phyloP scores from a whole-genome alignment of 92 coral and sea anemone species.

The Micromussa lordhowensis region DNA sequence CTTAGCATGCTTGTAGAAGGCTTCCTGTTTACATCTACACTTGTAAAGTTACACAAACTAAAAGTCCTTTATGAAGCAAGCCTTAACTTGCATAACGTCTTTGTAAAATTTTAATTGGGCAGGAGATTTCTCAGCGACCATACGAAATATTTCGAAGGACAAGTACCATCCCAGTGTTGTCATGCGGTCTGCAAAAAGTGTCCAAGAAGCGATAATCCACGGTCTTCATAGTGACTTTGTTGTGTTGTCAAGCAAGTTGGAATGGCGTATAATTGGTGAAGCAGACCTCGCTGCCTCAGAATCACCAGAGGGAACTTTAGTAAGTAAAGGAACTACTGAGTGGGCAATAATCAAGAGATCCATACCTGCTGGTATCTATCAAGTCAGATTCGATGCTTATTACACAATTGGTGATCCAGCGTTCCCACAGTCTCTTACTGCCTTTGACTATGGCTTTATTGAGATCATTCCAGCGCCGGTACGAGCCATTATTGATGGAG shows the following conservation, averaged over 20 bases:
- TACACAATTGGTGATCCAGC: conserved; percentile 8
- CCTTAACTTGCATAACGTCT: background rate
- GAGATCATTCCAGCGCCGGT: conserved; percentile 46
- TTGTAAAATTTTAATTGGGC: background rate
- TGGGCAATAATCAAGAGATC: conserved; percentile 35
- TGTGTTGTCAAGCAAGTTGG: conserved; percentile 5
- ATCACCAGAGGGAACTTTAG: conserved; percentile 29
- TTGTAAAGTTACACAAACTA: too few relatives aligned
- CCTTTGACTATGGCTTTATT: conserved; percentile 62
- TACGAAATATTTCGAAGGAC: conserved; percentile 34
- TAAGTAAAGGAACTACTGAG: conserved; percentile 24
- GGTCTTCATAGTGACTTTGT: background rate
- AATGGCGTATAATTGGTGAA: conserved; percentile 41
- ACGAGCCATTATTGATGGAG: conserved; percentile 61
- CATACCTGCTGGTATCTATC: conserved; percentile 22
- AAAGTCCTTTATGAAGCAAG: too few relatives aligned
- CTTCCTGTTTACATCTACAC: too few relatives aligned
- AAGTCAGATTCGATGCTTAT: conserved; percentile 31
- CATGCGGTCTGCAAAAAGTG: conserved; percentile 20
- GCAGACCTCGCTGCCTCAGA: conserved; percentile 36
- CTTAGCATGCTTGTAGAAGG: background rate
- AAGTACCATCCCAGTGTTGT: conserved; percentile 23
- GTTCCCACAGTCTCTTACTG: background rate
- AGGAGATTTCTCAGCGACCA: conserved; percentile 33
- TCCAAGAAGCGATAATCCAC: conserved; percentile 11